Evolutionary conservation across 2,888 invertebrate species (phyloP), one percentile per base, ranked within the genome.

Genomic region (Mythimna vitellina): DNA sequence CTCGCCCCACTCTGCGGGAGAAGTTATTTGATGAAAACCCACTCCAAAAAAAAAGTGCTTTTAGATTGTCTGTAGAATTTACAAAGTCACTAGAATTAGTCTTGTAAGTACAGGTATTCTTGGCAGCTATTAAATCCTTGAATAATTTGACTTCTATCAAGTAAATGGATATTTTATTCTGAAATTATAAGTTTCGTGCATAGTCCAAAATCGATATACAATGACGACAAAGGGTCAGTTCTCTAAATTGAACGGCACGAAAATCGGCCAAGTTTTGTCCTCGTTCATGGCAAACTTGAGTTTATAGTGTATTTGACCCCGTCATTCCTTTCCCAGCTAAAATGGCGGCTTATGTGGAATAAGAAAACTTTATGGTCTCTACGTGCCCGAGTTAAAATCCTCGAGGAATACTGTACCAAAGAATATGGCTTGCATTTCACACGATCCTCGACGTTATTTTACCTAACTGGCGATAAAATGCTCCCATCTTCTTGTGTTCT

Each of bases 361-460:
- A 61, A 60, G 56, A 38, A 70, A 80, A 71, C 42, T 83, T 85
- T 85, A 83, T 73, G 53, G 42, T n/a, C 57, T 58, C 65, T 77
- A 84, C 82, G 79, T 82, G 83, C 72, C 14, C 25, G 68, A 51
- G 64, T 77, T 82, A 65, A 84, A 72, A 73, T 72, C 69, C 73
- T 70, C 38, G 57, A 71, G 46, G 63, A 54, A 65, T 57, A 58
- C 60, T 61, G 49, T 74, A 56, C 69, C 62, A 17, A 57, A 32
- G 58, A 51, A 73, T 60, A 70, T 56, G 57, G 46, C 6, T 51
- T 70, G 46, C 76, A 75, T 69, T 75, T 62, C 68, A 61, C 58
- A 69, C 58, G 62, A 65, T 62, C 42, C 7, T 14, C 14, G 65
- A 8, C 60, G 17, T 72, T 80, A 67, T 73, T 76, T 53, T 61